A percentile compares a stretch with the other conserved stretches of the same genome.
Evolutionary conservation across 1,140 invertebrate genomes (phyloP).

Genomic region (Zelostemma sp.): DNA sequence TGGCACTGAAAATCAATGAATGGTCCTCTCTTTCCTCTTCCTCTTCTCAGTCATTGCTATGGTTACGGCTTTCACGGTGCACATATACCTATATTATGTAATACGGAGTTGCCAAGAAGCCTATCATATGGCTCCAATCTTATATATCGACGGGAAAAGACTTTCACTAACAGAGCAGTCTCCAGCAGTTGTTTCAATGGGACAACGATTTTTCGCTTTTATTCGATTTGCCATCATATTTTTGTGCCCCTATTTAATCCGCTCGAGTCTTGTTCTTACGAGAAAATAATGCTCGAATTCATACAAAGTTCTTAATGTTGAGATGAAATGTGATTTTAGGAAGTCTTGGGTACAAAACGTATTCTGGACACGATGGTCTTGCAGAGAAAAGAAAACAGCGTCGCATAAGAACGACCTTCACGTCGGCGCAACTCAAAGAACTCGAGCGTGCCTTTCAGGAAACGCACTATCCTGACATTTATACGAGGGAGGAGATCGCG

Average conservation of each 20-base stretch:
- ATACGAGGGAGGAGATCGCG: constrained; percentile 98
- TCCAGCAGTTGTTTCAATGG: neutral
- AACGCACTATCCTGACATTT: constrained; percentile 99
- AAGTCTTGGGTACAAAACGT: constrained; percentile 89
- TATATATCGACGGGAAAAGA: constrained; percentile 4
- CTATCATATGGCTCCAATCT: constrained; percentile 12
- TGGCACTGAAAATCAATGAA: constrained; percentile 70
- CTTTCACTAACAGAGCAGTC: constrained; percentile 23
- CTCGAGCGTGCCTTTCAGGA: constrained; percentile 96
- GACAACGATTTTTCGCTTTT: neutral
- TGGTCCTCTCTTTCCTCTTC: constrained; percentile 48
- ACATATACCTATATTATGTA: constrained; percentile 21
- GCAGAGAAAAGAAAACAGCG: constrained; percentile 94
- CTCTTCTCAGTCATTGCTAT: constrained; percentile 64
- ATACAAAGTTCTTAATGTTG: too few relatives aligned
- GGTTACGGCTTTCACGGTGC: constrained; percentile 59
- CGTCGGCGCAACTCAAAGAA: constrained; percentile 95
- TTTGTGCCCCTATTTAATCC: too few relatives aligned
- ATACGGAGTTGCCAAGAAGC: constrained; percentile 21
- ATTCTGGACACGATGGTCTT: constrained; percentile 85
- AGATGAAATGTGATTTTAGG: constrained; percentile 68
- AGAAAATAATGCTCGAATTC: too few relatives aligned
- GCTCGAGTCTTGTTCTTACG: too few relatives aligned
- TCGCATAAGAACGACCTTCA: constrained; percentile 96
- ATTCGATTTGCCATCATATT: neutral